phyloP scores from a whole-genome alignment of 2,888 invertebrate species.

The Bellardia pandia region DNA sequence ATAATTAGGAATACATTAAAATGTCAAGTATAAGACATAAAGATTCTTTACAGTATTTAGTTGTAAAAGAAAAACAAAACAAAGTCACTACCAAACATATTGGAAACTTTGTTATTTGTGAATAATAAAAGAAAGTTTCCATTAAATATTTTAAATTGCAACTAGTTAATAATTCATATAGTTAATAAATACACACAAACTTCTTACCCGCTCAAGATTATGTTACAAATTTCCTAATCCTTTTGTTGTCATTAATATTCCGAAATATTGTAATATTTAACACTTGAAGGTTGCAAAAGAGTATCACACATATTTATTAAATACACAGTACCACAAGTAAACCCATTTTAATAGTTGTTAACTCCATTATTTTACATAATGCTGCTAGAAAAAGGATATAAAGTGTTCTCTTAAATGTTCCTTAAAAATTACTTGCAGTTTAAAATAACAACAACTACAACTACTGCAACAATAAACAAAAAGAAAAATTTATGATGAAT shows the following conservation, averaged over 20 bases:
- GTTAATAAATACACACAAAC: neutral
- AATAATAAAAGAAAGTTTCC: neutral
- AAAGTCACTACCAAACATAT: too few relatives aligned
- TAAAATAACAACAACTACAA: neutral
- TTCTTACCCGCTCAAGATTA: neutral
- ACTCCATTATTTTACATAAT: constrained; percentile 1
- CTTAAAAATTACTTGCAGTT: constrained; percentile 1
- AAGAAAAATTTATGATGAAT: neutral
- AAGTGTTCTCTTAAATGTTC: constrained; percentile 13
- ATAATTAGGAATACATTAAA: too few relatives aligned
- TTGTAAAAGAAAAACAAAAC: too few relatives aligned
- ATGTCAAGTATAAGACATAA: too few relatives aligned
- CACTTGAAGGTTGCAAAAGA: constrained; percentile 5
- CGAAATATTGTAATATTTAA: constrained; percentile 35
- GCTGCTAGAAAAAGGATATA: neutral
- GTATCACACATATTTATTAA: neutral
- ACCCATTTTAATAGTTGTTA: constrained; percentile 7
- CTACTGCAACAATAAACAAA: neutral
- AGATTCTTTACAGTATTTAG: too few relatives aligned
- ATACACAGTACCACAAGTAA: constrained; percentile 1
- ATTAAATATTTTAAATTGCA: neutral
- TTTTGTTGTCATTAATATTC: constrained; percentile 46
- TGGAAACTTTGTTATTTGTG: too few relatives aligned
- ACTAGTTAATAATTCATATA: neutral
- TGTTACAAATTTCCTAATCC: constrained; percentile 22